phyloP scores from a whole-genome alignment of 2,113 vertebrate species.

The Sander vitreus region DNA sequence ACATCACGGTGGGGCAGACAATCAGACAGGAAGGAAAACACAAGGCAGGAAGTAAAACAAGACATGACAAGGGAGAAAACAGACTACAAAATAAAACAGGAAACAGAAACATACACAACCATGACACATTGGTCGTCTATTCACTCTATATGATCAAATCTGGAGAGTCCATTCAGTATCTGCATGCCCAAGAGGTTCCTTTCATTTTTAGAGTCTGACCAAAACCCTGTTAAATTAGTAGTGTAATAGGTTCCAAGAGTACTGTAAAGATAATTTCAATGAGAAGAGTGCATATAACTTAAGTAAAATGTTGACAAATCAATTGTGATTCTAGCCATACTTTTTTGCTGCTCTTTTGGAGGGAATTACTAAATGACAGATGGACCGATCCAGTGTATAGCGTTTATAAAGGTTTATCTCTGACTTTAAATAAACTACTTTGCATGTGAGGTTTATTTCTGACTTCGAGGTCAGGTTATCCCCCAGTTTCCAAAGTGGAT shows the following conservation, averaged over 20 bases:
- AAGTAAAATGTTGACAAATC: neutral
- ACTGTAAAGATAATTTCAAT: neutral
- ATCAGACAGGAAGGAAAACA: no score
- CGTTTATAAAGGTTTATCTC: neutral
- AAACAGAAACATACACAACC: no score
- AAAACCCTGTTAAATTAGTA: neutral
- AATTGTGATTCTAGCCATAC: neutral
- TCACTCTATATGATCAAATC: neutral
- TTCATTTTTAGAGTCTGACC: neutral
- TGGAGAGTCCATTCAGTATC: neutral
- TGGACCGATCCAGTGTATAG: neutral
- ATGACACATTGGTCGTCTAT: no score
- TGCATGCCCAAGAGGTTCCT: neutral
- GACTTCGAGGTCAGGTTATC: neutral
- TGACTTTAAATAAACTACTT: neutral
- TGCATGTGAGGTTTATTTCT: no score
- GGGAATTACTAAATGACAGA: neutral
- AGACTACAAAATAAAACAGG: no score
- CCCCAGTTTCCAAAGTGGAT: no score
- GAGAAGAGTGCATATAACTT: neutral
- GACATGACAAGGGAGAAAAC: no score
- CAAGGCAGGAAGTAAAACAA: no score
- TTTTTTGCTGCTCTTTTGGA: neutral
- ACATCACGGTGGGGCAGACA: no score
- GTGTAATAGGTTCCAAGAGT: neutral